Evolutionary conservation across 2,888 invertebrate genomes (phyloP), one percentile per base, ranked within the genome.

Genomic region (Brachyopa scutellaris): DNA sequence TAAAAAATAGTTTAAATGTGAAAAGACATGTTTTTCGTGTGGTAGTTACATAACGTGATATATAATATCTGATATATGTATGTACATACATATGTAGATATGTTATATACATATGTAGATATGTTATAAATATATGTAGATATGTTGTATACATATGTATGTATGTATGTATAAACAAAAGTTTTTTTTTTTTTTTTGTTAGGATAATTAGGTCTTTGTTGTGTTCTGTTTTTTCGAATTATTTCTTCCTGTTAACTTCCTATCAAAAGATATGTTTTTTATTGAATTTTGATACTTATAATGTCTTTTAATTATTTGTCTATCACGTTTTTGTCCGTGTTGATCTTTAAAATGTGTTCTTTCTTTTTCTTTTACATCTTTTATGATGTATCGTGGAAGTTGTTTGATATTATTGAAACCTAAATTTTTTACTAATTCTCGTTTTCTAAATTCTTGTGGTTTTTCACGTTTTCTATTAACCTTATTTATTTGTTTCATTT

Each of bases 341-440:
- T 40, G 15, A 21, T 67, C 76, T 13, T 57, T 40, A 17, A 76
- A 76, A 76, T 59, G 15, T 2, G 66, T 76, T 3, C 17, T 51
- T 4, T 13, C 23, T 40, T 61, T 67, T 40, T 51, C 33, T n/a
- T 59, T 47, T 26, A 67, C 67, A 1, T 49, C 13, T 23, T 76
- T 76, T 2, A 61, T 61, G 17, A 76, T 57, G 19, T 76, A 76
- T 21, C 57, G 13, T 15, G 66, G 66, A n/a, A 74, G 8, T 7
- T 53, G 53, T 42, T 66, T 53, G 4, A 42, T 42, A 31, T 53
- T 76, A 15, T 61, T 23, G 26, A 67, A 61, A 9, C 67, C 61
- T 29, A 76, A 38, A 15, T 76, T 76, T 51, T 61, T 67, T 2
- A 76, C 67, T 2, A 76, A 9, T 31, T 67, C 51, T 26, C 55